Conservation (phyloP, 2,888 invertebrate genomes). For the Ophioninae sp. region DNA sequence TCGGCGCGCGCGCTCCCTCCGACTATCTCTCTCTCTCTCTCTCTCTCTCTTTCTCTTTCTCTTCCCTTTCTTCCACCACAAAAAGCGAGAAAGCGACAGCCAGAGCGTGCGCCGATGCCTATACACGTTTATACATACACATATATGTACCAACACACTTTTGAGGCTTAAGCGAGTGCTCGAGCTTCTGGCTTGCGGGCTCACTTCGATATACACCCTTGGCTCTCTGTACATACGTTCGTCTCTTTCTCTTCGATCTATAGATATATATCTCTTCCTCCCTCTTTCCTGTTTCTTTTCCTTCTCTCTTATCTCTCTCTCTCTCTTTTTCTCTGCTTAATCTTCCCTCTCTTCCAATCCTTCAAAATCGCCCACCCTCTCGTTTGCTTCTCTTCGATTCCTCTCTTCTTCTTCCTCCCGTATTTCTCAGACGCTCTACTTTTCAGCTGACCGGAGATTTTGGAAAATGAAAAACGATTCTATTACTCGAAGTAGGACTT, state of each 20-base stretch:
- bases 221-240: slow-evolving; percentile 33
- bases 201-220: slow-evolving; percentile 35
- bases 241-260: slow-evolving; percentile 18
- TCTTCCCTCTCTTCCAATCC: slow-evolving; percentile 1
- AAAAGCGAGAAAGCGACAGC: slow-evolving; percentile 26
- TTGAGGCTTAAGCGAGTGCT: slow-evolving; percentile 51
- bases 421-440: too few relatives aligned
- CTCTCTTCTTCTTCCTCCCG: not conserved
- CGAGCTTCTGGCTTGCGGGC: slow-evolving; percentile 62
- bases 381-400: not conserved
- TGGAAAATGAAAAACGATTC: too few relatives aligned
- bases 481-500: too few relatives aligned
- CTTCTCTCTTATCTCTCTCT: not conserved
- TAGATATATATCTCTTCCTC: slow-evolving; percentile 18
- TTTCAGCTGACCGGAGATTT: too few relatives aligned
- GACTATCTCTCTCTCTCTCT: not conserved
- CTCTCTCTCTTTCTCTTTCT: not conserved
- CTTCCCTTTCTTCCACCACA: not conserved
- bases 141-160: not conserved
- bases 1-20: slow-evolving; percentile 61
- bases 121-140: not conserved
- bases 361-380: not conserved
- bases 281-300: slow-evolving; percentile 12
- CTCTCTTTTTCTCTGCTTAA: slow-evolving; percentile 9
- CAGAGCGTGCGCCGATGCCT: slow-evolving; percentile 40